Conservation (phyloP, 2,888 invertebrate genomes). For the Hololepta plana region DNA sequence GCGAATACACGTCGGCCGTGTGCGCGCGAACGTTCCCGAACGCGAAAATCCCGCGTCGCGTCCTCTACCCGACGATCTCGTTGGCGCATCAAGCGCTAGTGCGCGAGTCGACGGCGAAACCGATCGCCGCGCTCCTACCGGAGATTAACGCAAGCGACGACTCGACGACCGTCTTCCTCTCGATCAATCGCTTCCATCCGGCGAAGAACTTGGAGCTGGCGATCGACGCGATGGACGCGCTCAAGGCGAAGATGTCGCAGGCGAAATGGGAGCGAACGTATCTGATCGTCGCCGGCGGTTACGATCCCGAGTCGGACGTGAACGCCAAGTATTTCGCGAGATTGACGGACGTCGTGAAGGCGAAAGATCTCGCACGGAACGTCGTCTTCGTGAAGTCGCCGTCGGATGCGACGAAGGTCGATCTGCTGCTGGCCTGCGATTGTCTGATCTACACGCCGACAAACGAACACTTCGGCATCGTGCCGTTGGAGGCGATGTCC, state of each 20-base stretch:
- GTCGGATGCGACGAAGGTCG: slow-evolving; percentile 65
- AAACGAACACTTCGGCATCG: slow-evolving; percentile 98
- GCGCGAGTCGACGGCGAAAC: slow-evolving; percentile 22
- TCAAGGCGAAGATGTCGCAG: slow-evolving; percentile 34
- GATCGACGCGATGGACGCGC: slow-evolving; percentile 54
- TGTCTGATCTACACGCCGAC: slow-evolving; percentile 88
- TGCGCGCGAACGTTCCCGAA: slow-evolving; percentile 72
- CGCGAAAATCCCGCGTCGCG: slow-evolving; percentile 56
- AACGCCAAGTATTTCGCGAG: slow-evolving; percentile 75
- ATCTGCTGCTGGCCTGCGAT: slow-evolving; percentile 52
- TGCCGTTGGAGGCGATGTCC: slow-evolving; percentile 97
- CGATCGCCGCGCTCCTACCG: slow-evolving; percentile 31
- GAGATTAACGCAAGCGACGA: slow-evolving; percentile 23
- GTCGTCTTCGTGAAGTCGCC: slow-evolving; percentile 78
- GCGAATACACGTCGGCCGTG: slow-evolving; percentile 82
- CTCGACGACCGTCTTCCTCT: slow-evolving; percentile 59
- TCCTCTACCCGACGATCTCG: slow-evolving; percentile 88
- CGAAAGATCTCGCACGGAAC: slow-evolving; percentile 47
- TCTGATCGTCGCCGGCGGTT: slow-evolving; percentile 90
- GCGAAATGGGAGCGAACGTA: slow-evolving; percentile 49
- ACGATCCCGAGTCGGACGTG: slow-evolving; percentile 72
- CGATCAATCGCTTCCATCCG: slow-evolving; percentile 92
- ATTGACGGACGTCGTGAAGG: slow-evolving; percentile 43
- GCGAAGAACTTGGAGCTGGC: slow-evolving; percentile 90
- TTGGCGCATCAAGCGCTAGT: slow-evolving; percentile 20